phyloP scores from a whole-genome alignment of 30 jellyfish, hydroid and myxozoan genomes.

The Rhopilema esculentum region DNA sequence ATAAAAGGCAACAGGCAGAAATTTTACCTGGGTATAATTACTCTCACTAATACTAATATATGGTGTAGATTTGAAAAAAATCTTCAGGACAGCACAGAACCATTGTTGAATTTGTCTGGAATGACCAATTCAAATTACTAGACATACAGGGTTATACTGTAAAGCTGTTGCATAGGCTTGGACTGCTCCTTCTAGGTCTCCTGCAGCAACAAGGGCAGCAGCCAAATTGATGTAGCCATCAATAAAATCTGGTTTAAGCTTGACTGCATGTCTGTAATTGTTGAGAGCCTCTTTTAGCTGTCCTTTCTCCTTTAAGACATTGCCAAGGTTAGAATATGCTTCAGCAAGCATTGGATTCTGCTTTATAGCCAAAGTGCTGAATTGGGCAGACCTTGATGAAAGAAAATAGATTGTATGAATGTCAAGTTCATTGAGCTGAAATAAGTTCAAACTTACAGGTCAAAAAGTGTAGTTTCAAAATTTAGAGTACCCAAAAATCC shows the following conservation, averaged over 20 bases:
- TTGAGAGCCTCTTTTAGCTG: conserved; percentile 93
- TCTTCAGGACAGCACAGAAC: too few species aligned
- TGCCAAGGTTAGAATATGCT: conserved; percentile 94
- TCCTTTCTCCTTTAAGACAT: conserved; percentile 91
- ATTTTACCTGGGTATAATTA: too few species aligned
- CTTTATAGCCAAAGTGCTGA: conserved; percentile 89
- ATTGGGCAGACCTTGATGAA: conserved; percentile 85
- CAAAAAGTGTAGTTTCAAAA: too few species aligned
- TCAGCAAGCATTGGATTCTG: conserved; percentile 95
- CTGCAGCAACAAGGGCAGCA: conserved; percentile 99
- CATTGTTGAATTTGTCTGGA: too few species aligned
- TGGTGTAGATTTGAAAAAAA: too few species aligned
- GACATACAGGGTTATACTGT: conserved; percentile 94
- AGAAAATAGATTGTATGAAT: not conserved
- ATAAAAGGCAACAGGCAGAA: too few species aligned
- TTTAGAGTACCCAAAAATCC: too few species aligned
- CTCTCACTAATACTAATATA: too few species aligned
- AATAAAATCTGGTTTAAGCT: conserved; percentile 89
- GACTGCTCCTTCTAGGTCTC: conserved; percentile 98
- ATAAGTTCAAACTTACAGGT: too few species aligned
- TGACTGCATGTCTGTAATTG: conserved; percentile 94
- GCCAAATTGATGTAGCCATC: conserved; percentile 93
- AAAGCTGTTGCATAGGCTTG: conserved; percentile 98
- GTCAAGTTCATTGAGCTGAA: too few species aligned
- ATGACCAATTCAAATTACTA: too few species aligned